Base-by-base conservation (phyloP, 1,140 invertebrate genomes). In the Bombus ignitus region DNA sequence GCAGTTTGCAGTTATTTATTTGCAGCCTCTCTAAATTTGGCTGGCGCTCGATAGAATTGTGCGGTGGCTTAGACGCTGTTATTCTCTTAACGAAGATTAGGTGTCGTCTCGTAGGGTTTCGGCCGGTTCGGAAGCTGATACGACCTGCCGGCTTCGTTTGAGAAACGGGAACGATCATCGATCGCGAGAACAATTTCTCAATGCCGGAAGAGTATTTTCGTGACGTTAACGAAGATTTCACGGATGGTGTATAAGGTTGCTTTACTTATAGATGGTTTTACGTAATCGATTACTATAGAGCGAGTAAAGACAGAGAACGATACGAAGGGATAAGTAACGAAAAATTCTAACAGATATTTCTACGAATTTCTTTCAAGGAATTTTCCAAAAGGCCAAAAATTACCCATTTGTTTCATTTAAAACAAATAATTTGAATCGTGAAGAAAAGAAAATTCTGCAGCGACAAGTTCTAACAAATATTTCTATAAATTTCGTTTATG, bases 71-170 rank as follows among this genome's bases (percentile, higher is more conserved):
- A 65, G n/a, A 44, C 59, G 75, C 10, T 78, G 37, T 78, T 78
- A 65, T 78, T 65, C 59, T 78, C 59, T 78, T 78, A 78, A 18
- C 37, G 76, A 78, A 78, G 76, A 78, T 78, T 78, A 78, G 28
- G 59, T 65, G 28, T 78, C 59, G 59, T 78, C 39, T 44, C 37
- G 59, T 65, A 78, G 59, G 76, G 76, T 78, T 78, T 78, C 57
- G 76, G 39, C 39, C n/a, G 10, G 37, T 78, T 65, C 59, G 76
- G 76, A 66, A 78, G 76, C 59, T 44, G 76, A 65, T 65, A n/a
- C 59, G 39, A 32, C 10, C 39, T n/a, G 39, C 18, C 28, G 59
- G 59, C 39, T 78, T 78, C 59, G 57, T 65, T 44, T n/a, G 18
- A 22, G 18, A 44, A 32, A 32, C 37, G 35, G 22, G 35, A 59